Evolutionary conservation across 2,797 vertebrate genomes (phyloP).

Genomic region (Bucorvus abyssinicus): DNA sequence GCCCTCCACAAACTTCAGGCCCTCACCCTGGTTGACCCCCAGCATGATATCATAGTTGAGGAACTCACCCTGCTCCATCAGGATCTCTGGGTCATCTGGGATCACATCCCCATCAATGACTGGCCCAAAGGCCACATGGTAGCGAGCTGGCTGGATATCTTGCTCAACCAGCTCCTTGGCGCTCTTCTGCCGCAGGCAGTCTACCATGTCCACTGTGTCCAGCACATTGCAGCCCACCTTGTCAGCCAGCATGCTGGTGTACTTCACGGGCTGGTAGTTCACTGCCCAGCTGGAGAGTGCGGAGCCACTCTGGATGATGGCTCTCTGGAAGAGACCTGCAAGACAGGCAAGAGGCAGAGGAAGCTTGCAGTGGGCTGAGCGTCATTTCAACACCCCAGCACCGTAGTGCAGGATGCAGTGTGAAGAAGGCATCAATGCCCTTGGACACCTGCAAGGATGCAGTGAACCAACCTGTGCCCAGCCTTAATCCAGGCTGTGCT

Average conservation of each 20-base stretch:
- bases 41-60: constrained; percentile 99
- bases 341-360: constrained; percentile 1
- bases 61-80: constrained; percentile 99
- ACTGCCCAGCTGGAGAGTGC: constrained; percentile 99
- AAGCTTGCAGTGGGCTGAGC: neutral
- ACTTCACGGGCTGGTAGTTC: constrained; percentile 98
- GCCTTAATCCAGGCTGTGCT: neutral
- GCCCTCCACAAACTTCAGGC: constrained; percentile 95
- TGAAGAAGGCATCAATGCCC: neutral
- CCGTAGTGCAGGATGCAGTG: neutral
- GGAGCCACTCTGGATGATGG: constrained; percentile 97
- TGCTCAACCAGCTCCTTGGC: constrained; percentile 97
- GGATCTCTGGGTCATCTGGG: constrained; percentile 96
- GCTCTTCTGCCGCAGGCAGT: constrained; percentile 95
- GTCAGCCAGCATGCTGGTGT: constrained; percentile 92
- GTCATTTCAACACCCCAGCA: rapidly evolving
- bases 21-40: constrained; percentile 97
- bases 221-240: constrained; percentile 98
- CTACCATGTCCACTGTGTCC: constrained; percentile 97
- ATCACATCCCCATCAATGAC: constrained; percentile 98
- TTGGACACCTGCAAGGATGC: neutral
- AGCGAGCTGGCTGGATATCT: constrained; percentile 96
- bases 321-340: constrained; percentile 96
- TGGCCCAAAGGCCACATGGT: constrained; percentile 97
- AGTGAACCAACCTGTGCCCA: neutral